These are phyloP conservation scores for Bovichtus diacanthus DNA, from an alignment of 2,797 vertebrate genomes.

Conservation along the genomic window DNA sequence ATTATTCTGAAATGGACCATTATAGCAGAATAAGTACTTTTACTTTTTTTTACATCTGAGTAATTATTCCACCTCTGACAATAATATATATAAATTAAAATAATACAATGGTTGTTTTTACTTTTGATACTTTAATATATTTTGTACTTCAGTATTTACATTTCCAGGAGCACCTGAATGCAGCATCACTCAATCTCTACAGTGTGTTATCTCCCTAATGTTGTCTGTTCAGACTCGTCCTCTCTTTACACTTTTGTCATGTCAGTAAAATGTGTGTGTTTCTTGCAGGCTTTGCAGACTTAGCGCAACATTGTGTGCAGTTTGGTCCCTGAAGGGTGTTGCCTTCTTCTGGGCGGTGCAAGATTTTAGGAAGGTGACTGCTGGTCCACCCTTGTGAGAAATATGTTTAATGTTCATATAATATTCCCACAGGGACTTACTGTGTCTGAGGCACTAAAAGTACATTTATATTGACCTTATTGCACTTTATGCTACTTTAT, in stretches of 20 bases:
- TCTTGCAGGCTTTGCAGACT: conserved; percentile 11
- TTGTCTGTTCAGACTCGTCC: too few species aligned
- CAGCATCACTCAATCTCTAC: not conserved
- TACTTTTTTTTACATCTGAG: too few species aligned
- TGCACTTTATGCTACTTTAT: not conserved
- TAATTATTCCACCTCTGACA: too few species aligned
- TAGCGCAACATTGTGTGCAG: conserved; percentile 22
- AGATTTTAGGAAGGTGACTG: conserved; percentile 31
- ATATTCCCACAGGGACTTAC: conserved; percentile 48
- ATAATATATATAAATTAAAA: too few species aligned
- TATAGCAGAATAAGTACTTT: too few species aligned
- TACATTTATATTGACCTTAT: not conserved
- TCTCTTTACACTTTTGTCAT: not conserved
- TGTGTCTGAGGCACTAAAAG: not conserved
- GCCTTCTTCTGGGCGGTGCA: conserved; percentile 29
- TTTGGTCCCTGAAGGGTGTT: conserved; percentile 54
- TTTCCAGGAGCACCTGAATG: conserved; percentile 24
- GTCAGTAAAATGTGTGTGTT: not conserved
- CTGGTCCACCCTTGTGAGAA: conserved; percentile 49
- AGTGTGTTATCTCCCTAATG: too few species aligned
- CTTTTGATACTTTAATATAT: not conserved
- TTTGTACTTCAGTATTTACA: not conserved
- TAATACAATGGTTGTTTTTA: too few species aligned
- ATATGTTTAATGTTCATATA: conserved; percentile 49
- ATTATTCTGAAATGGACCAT: too few species aligned